Conservation (phyloP, 2,888 invertebrate species). For the Cerceris rybyensis region DNA sequence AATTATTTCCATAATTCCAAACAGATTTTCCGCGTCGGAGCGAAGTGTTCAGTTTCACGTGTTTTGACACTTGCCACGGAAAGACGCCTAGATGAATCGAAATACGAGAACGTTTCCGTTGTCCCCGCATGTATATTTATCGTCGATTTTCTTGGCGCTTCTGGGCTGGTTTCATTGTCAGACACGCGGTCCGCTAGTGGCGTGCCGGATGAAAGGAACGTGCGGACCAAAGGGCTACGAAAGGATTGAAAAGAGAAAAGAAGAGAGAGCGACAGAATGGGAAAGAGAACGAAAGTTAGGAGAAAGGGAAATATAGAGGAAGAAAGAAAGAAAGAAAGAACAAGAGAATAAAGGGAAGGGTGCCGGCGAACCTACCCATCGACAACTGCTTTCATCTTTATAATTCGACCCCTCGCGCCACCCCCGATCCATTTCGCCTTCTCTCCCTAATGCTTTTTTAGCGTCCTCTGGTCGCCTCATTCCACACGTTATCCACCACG, state of each 20-base stretch:
- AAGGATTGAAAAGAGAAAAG: neutral
- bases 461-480: conserved; percentile 66
- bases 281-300: conserved; percentile 43
- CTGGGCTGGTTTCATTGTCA: conserved; percentile 28
- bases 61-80: too few relatives aligned
- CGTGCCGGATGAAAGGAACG: conserved; percentile 40
- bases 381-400: conserved; percentile 80
- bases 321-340: conserved; percentile 53
- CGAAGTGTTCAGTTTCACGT: too few relatives aligned
- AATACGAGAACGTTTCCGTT: too few relatives aligned
- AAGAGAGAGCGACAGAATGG: neutral
- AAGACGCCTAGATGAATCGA: too few relatives aligned
- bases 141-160: neutral
- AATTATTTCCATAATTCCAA: too few relatives aligned
- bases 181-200: conserved; percentile 46
- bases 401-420: conserved; percentile 78
- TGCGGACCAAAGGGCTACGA: conserved; percentile 11
- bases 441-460: conserved; percentile 77
- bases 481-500: conserved; percentile 67
- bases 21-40: too few relatives aligned
- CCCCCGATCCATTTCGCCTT: conserved; percentile 78
- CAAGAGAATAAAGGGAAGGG: conserved; percentile 58
- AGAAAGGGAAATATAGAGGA: conserved; percentile 16
- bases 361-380: conserved; percentile 75
- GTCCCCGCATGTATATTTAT: too few relatives aligned